These are phyloP conservation scores for Habrosyne pyritoides DNA, from an alignment of 2,888 invertebrate genomes.

Conservation along the genomic window DNA sequence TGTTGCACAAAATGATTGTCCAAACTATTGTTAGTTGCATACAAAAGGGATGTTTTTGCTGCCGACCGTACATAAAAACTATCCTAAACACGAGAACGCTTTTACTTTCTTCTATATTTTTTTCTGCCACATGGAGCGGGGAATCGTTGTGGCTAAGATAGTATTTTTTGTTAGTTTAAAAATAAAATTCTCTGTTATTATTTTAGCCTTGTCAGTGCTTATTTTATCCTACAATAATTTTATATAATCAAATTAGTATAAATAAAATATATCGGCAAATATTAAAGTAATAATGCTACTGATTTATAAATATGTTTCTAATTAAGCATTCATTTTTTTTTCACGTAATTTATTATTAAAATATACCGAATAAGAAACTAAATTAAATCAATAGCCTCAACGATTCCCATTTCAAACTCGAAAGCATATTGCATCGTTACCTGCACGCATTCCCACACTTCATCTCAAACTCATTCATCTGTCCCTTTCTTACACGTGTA, in stretches of 20 bases:
- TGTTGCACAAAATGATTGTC: constrained; percentile 62
- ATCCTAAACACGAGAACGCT: constrained; percentile 61
- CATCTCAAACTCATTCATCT: constrained; percentile 39
- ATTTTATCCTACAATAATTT: too few relatives aligned
- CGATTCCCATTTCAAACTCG: constrained; percentile 34
- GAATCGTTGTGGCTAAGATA: constrained; percentile 29
- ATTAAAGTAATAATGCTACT: too few relatives aligned
- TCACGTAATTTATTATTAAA: too few relatives aligned
- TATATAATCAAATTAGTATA: too few relatives aligned
- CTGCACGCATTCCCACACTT: constrained; percentile 75
- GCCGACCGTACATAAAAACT: constrained; percentile 48
- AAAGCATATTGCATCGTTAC: constrained; percentile 65
- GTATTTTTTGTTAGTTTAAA: not conserved
- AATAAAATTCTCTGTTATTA: constrained; percentile 1
- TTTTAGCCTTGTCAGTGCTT: too few relatives aligned
- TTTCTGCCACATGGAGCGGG: constrained; percentile 33
- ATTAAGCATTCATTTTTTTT: too few relatives aligned
- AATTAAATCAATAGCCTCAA: constrained; percentile 15
- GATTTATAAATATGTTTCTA: too few relatives aligned
- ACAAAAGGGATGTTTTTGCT: constrained; percentile 50
- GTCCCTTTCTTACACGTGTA: constrained; percentile 42
- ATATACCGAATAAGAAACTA: too few relatives aligned
- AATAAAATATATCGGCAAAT: too few relatives aligned
- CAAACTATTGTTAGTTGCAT: constrained; percentile 44
- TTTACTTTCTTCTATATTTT: constrained; percentile 69